Percentiles rank a stretch among this genome's conserved stretches.
Conservation (phyloP, 2,113 vertebrate species). For the Egretta garzetta region DNA sequence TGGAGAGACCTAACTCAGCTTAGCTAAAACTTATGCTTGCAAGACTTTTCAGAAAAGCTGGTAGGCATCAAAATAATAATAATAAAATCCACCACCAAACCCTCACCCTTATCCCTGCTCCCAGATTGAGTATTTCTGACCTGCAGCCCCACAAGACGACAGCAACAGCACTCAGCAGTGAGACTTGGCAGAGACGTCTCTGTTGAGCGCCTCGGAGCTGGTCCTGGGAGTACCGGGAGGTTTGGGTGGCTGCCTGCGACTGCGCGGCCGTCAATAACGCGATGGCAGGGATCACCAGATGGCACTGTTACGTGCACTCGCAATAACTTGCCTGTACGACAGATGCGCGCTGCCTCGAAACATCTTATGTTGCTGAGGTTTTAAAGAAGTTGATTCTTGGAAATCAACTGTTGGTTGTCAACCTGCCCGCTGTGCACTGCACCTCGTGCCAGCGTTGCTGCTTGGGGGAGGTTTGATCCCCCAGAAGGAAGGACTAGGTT, state of each 20-base stretch:
- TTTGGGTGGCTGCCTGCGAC: neutral
- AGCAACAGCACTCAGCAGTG: neutral
- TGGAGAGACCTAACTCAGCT: neutral
- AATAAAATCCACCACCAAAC: too few relatives aligned
- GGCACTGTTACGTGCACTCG: neutral
- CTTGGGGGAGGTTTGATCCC: neutral
- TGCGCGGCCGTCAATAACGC: accelerated
- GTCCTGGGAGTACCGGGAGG: accelerated
- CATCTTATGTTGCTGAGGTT: neutral
- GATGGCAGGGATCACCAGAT: neutral
- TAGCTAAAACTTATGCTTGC: neutral
- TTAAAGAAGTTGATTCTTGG: neutral
- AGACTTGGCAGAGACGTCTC: neutral
- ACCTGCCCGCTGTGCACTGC: neutral
- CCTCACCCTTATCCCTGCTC: neutral
- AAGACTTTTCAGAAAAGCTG: neutral
- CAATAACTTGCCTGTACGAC: accelerated
- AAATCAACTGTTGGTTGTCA: neutral
- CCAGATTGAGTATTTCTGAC: neutral
- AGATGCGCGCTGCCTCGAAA: accelerated
- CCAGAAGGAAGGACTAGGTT: neutral
- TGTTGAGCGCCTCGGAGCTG: neutral
- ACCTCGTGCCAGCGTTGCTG: neutral
- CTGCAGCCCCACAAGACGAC: accelerated
- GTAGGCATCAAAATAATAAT: neutral